Base-by-base conservation (phyloP, 2,113 vertebrate genomes). In the Bos indicus region DNA sequence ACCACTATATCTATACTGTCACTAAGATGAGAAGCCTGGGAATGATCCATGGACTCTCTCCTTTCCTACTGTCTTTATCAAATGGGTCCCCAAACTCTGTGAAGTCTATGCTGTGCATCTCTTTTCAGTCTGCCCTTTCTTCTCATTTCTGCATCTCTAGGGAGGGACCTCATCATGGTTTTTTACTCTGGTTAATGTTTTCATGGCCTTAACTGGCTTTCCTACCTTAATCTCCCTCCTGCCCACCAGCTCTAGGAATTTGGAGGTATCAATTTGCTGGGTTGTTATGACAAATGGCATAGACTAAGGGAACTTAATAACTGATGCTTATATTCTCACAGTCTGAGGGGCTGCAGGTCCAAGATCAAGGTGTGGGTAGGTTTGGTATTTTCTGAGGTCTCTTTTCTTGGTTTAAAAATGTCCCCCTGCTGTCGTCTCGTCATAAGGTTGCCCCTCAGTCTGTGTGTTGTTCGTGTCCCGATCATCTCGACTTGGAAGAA, bases 1-100 rank as follows among this genome's bases (percentile, higher is more conserved):
- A 12, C 2, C 5, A 3, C 10, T 1, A 2, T 1, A 2, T 46
- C 17, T 0, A 5, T 17, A 5, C 0, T 10, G 4, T 52, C 10
- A 8, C n/a, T 62, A 25, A 64, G 60, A 60, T 15, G 12, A 36
- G 46, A 33, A 82, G 4, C 12, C 19, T 40, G 46, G 56, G 14
- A 33, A 12, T 16, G 28, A 28, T 26, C 12, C 13, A 1, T 0
- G 1, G 57, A 30, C 15, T n/a, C 59, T 19, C 59, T 57, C 21
- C 25, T 28, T 12, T 71, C 17, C n/a, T n/a, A 25, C 2, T 2
- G 15, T 3, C 40, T 11, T 3, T 1, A 3, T 0, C 8, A 3
- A 6, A 54, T 6, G n/a, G 43, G 52, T 6, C 14, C 60, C 57
- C 30, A 57, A 48, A 4, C 6, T 16, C 57, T 36, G 7, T 10